Base-by-base conservation (phyloP, 2,888 invertebrate species). In the Glyphotaelius pellucidus region DNA sequence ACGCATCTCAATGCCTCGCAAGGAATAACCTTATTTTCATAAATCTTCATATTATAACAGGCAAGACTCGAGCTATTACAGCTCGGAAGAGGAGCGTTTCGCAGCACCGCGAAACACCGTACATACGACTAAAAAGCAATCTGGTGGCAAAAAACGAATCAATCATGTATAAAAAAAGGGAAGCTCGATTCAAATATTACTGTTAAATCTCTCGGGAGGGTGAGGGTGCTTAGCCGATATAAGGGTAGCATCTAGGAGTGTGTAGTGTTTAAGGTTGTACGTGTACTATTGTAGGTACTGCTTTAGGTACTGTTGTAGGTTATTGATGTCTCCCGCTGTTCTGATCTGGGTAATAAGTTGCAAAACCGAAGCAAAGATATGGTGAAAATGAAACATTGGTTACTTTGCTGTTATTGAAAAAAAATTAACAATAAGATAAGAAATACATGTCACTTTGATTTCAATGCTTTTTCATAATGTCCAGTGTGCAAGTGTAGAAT, bases 81-180 rank as follows among this genome's bases (percentile, higher is more conserved):
- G 52, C 52, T 31, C 42, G 38, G 67, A 67, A n/a, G 67, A 90
- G 19, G 31, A 30, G 38, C 15, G 52, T n/a, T 67, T 42, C 52
- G 25, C 80, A 32, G 19, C 79, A 90, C 85, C 79, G 47, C 81
- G 80, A 91, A 91, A 87, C 87, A 87, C 30, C 80, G 79, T 42
- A 35, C 80, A 38, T 31, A 67, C 87, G 80, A 87, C 91, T 87
- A 80, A 91, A 91, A 91, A 91, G 87, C 87, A 91, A 91, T 91
- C 91, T 91, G 91, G 87, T 79, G 91, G 86, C 31, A 91, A 85
- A 90, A 92, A 92, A 84, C 84, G 90, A 90, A 91, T 92, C 92
- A 92, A 92, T 92, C 92, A 92, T 90, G 92, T 90, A 89, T 92
- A 86, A 47, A n/a, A 91, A 67, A 87, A 80, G 91, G 91, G 91